These are phyloP conservation scores for Halictus ligatus DNA, from an alignment of 2,888 invertebrate species.

Conservation along the genomic window DNA sequence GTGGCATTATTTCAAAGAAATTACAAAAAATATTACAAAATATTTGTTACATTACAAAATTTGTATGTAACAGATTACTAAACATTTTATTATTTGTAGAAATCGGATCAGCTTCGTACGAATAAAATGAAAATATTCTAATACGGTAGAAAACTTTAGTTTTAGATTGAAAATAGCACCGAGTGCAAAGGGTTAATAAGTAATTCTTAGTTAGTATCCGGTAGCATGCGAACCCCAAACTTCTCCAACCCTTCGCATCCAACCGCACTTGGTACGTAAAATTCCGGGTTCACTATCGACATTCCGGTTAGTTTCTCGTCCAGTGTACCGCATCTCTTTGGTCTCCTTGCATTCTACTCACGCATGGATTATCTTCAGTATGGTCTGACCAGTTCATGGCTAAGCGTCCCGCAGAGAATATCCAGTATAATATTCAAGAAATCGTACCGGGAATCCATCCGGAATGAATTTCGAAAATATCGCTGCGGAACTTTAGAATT, in stretches of 20 bases:
- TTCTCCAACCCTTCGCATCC: background rate
- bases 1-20: no score
- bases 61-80: no score
- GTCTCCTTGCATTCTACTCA: background rate
- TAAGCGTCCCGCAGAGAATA: conserved; percentile 14
- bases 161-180: no score
- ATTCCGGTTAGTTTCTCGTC: background rate
- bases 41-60: no score
- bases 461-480: background rate
- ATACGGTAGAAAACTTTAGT: no score
- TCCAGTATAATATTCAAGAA: background rate
- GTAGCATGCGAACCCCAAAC: background rate
- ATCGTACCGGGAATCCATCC: background rate
- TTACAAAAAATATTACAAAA: no score
- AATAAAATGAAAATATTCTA: no score
- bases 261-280: background rate
- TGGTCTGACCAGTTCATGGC: background rate
- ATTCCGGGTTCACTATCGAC: background rate
- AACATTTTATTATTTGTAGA: no score
- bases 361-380: background rate
- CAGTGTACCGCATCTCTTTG: background rate
- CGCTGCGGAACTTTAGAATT: background rate
- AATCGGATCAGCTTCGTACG: no score
- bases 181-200: no score
- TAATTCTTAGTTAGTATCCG: conserved; percentile 21